A percentile compares a stretch with the other conserved stretches of the same genome.
These are phyloP conservation scores for Latrodectus hesperus DNA, from an alignment of 2,888 invertebrate genomes.

Conservation along the genomic window DNA sequence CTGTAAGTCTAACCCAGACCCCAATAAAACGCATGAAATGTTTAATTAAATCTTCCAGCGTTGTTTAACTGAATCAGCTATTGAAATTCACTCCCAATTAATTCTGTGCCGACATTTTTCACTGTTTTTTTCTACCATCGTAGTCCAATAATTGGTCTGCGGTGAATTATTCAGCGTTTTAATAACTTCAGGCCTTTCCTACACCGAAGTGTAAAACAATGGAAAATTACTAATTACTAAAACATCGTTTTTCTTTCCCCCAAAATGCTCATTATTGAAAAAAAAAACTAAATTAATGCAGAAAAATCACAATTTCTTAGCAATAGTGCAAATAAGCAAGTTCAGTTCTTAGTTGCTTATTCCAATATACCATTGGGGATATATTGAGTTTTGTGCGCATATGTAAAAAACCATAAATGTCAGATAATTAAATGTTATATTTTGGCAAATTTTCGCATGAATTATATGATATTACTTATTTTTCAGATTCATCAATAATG, in stretches of 20 bases:
- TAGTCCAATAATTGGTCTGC: slow-evolving; percentile 56
- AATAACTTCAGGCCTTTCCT: slow-evolving; percentile 32
- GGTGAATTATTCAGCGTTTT: slow-evolving; percentile 34
- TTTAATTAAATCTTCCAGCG: slow-evolving; percentile 60
- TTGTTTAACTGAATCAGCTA: slow-evolving; percentile 61
- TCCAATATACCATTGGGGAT: too few relatives aligned
- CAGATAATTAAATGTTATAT: too few relatives aligned
- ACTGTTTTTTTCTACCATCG: slow-evolving; percentile 12
- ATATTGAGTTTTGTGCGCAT: too few relatives aligned
- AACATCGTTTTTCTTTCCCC: background rate
- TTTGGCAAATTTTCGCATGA: too few relatives aligned
- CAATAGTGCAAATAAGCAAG: too few relatives aligned
- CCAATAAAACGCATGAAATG: slow-evolving; percentile 57
- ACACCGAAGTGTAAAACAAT: slow-evolving; percentile 27
- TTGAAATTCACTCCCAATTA: slow-evolving; percentile 60
- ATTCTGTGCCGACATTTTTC: slow-evolving; percentile 38
- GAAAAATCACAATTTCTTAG: too few relatives aligned
- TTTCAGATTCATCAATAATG: too few relatives aligned
- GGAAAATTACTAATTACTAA: slow-evolving; percentile 53
- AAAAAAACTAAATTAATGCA: background rate
- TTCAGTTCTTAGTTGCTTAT: too few relatives aligned
- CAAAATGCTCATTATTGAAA: background rate
- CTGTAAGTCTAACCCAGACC: slow-evolving; percentile 23
- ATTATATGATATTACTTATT: too few relatives aligned
- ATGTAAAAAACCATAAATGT: too few relatives aligned